Base-by-base conservation (phyloP, 2,113 vertebrate species). In the Lanius collurio region DNA sequence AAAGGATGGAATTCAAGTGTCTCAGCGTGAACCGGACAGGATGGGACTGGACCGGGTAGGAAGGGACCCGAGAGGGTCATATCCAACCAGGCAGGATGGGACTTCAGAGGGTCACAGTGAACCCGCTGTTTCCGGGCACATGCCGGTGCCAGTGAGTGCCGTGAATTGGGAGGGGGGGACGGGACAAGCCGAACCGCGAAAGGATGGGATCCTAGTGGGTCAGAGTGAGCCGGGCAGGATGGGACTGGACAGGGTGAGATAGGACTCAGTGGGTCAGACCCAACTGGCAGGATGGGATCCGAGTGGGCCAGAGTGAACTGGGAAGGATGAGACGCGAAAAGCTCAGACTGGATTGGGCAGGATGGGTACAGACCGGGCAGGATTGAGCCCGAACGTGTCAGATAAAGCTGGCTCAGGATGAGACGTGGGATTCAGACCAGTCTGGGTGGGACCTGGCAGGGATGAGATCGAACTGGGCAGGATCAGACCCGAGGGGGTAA, bases 61-160 rank as follows among this genome's bases (percentile, higher is more conserved):
- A 49, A n/a, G 9, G 53, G 35, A 64, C 23, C n/a, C 26, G 3
- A 2, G 5, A 6, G 41, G 14, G 47, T 41, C 30, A 27, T 28
- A 24, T 1, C 2, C 19, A 8, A 2, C 11, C 9, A 7, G 76
- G 15, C 33, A 26, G 64, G 64, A 33, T 31, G 27, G 15, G 39
- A 44, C 3, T 10, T 2, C 3, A 1, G 0, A 2, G 26, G 42
- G 14, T 41, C 10, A 30, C 47, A 6, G 2, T 0, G 9, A 17
- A 8, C 2, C 22, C 4, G 62, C 70, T 53, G 33, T 22, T 13
- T 3, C 6, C 37, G 31, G 22, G 18, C 10, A 23, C 79, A 57
- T 60, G 27, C 73, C 81, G 63, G 53, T 46, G 59, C 68, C 64
- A 18, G 69, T 60, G 42, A 83, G 78, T 10, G 59, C 41, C 17